phyloP scores from a whole-genome alignment of 2,797 vertebrate species.

The Centroberyx gerrardi region DNA sequence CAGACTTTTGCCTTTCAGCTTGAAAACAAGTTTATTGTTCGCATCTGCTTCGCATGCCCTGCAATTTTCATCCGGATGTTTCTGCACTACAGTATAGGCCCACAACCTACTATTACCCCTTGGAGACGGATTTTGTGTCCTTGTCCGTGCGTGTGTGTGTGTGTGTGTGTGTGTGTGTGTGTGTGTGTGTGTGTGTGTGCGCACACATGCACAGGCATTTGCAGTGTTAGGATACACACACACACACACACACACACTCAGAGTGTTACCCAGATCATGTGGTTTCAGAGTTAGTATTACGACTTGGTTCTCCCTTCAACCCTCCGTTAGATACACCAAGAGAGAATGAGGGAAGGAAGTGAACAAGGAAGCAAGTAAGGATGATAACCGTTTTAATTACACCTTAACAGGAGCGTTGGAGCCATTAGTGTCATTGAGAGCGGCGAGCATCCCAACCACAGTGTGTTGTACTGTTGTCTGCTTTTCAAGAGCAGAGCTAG shows the following conservation, averaged over 20 bases:
- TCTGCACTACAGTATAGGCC: background rate
- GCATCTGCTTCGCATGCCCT: background rate
- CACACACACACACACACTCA: conserved; percentile 2
- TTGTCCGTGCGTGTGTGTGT: background rate
- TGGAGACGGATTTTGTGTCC: conserved; percentile 10
- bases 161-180: background rate
- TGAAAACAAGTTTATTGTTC: background rate
- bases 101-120: conserved; percentile 30
- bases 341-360: no score
- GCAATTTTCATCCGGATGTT: conserved; percentile 2
- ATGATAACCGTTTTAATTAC: no score
- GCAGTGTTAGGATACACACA: background rate
- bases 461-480: no score
- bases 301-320: background rate
- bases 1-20: background rate
- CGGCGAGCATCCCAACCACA: no score
- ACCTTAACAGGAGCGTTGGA: no score
- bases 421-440: no score
- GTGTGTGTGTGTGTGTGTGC: no score
- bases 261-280: no score
- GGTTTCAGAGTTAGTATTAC: background rate
- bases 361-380: no score
- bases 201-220: background rate
- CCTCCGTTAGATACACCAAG: no score
- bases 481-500: no score